Conservation (phyloP, 1,140 invertebrate genomes). For the Tyrophagus putrescentiae region DNA sequence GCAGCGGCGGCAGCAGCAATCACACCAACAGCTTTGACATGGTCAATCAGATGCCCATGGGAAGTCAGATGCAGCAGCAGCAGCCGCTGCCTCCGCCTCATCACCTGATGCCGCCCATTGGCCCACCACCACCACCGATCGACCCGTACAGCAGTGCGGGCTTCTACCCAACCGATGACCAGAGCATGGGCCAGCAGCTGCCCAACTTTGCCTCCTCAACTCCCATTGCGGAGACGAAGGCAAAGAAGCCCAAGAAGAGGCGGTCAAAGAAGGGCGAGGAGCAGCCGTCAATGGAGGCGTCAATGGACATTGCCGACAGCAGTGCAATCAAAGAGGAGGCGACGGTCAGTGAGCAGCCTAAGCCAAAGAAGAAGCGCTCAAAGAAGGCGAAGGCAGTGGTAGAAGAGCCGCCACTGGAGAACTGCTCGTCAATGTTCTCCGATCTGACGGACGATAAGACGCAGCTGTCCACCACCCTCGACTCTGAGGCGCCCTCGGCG, state of each 20-base stretch:
- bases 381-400: conserved; percentile 7
- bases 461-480: background rate
- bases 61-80: no score
- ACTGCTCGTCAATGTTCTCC: background rate
- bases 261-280: conserved; percentile 16
- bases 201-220: conserved; percentile 17
- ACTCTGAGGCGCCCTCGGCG: background rate
- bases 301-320: conserved; percentile 22
- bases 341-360: conserved; percentile 16
- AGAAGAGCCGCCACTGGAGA: background rate
- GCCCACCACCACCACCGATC: background rate
- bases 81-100: no score
- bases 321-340: conserved; percentile 6
- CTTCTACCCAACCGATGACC: background rate
- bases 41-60: no score
- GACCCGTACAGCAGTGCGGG: background rate
- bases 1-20: background rate
- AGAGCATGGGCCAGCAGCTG: background rate
- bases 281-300: no score
- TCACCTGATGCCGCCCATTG: background rate
- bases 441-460: background rate
- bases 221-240: conserved; percentile 10
- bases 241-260: conserved; percentile 23
- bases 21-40: no score
- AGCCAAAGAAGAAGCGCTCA: conserved; percentile 9